Conservation (phyloP, 2,113 vertebrate species). For the Lophochroa leadbeateri region DNA sequence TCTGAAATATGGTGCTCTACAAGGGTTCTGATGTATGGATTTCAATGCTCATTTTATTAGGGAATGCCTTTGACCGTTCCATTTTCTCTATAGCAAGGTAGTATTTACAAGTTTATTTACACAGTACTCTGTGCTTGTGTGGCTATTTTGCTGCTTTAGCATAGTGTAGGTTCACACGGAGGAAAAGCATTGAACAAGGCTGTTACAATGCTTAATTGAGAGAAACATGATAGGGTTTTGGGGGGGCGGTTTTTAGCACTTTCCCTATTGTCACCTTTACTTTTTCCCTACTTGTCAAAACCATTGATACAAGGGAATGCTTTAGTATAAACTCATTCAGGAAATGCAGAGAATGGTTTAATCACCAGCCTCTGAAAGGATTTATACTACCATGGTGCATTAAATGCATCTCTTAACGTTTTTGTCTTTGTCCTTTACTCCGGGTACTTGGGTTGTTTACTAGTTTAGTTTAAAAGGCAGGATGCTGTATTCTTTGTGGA, state of each 20-base stretch:
- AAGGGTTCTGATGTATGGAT: constrained; percentile 26
- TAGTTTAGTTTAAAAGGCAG: constrained; percentile 24
- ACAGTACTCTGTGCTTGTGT: background rate
- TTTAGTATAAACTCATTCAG: constrained; percentile 45
- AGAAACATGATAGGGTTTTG: background rate
- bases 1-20: constrained; percentile 74
- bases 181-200: background rate
- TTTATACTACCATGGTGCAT: constrained; percentile 56
- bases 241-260: background rate
- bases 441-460: background rate
- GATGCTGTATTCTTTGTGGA: too few species aligned
- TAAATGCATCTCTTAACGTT: constrained; percentile 40
- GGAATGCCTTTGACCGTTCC: constrained; percentile 5
- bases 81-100: background rate
- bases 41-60: background rate
- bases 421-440: constrained; percentile 6
- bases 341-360: constrained; percentile 2
- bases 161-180: background rate
- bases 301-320: constrained; percentile 25
- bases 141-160: background rate
- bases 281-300: constrained; percentile 20
- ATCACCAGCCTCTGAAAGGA: constrained; percentile 2
- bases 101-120: constrained; percentile 27
- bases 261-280: background rate
- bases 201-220: constrained; percentile 1